These are phyloP conservation scores for Cinclus mexicanus DNA, from an alignment of 2,113 vertebrate genomes.

Conservation along the genomic window DNA sequence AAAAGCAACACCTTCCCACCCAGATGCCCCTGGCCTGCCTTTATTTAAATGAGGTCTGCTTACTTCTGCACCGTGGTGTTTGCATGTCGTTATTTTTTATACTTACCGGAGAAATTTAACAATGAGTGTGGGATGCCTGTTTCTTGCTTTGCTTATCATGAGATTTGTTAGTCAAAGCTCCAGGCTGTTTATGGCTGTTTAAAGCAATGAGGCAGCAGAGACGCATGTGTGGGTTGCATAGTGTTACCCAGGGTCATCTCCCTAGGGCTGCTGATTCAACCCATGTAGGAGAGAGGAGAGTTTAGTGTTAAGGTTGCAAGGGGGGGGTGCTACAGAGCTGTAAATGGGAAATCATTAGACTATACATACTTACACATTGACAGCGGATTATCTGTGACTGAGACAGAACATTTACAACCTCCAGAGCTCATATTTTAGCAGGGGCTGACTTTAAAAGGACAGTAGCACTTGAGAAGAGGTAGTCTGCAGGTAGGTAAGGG, in stretches of 20 bases:
- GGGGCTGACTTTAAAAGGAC: not conserved
- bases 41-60: not conserved
- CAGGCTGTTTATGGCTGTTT: not conserved
- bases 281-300: not conserved
- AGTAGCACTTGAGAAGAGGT: not conserved
- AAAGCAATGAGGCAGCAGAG: not conserved
- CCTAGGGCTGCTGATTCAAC: not conserved
- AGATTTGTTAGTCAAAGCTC: not conserved
- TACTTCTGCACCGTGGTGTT: not conserved
- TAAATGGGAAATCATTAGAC: not conserved
- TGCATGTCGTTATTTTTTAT: not conserved
- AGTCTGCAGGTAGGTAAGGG: not conserved
- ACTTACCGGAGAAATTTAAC: not conserved
- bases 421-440: not conserved
- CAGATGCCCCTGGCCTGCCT: not conserved
- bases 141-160: not conserved
- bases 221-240: fast-evolving
- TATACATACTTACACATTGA: not conserved
- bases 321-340: not conserved
- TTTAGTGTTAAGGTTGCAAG: not conserved
- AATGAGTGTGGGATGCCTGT: not conserved
- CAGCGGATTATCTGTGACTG: not conserved
- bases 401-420: not conserved
- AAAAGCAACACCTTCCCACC: not conserved
- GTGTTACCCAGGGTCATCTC: not conserved